Evolutionary conservation across 1,140 invertebrate genomes (phyloP), one percentile per base, ranked within the genome.

Genomic region (Drosophila pandora): DNA sequence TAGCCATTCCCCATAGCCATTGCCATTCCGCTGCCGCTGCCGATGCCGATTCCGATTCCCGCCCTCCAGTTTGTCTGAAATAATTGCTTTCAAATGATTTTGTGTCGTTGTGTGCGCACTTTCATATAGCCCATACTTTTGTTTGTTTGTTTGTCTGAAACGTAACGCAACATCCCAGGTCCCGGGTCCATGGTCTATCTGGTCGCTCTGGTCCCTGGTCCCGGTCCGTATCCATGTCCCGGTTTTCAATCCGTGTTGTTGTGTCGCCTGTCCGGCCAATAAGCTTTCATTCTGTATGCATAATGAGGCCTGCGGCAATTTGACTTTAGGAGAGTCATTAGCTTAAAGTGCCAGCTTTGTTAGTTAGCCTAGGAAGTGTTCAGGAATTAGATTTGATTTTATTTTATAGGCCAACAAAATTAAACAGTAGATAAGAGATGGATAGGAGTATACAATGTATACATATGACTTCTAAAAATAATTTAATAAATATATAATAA

Each of bases 21-120:
- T 28, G 7, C 50, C 17, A 28, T 28, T 28, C 25, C 17, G 17
- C 17, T 17, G 17, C 25, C 17, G 17, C 17, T 17, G 17, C 17
- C 25, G 25, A 28, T 25, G 25, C 0, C 55, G 21, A 10, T 1
- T 5, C 48, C 32, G 32, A 17, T 37, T 7, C 49, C 53, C 55
- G 28, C 21, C 49, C 57, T 23, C 49, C 57, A 47, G 48, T 53
- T 75, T 58, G 70, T 55, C 63, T 39, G 76, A 63, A 76, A 81
- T 87, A 87, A 87, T 87, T 88, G 83, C 83, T 87, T 88, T 78
- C 83, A 88, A 87, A 87, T 87, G 83, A 87, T 87, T 87, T 87
- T 88, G 79, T 87, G 74, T 64, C 75, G 76, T 61, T 82, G 83
- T 87, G 65, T 87, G 83, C 79, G 83, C 83, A 87, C 65, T 88